Evolutionary conservation across 2,888 invertebrate species (phyloP).

Genomic region (Phyllotreta striolata): DNA sequence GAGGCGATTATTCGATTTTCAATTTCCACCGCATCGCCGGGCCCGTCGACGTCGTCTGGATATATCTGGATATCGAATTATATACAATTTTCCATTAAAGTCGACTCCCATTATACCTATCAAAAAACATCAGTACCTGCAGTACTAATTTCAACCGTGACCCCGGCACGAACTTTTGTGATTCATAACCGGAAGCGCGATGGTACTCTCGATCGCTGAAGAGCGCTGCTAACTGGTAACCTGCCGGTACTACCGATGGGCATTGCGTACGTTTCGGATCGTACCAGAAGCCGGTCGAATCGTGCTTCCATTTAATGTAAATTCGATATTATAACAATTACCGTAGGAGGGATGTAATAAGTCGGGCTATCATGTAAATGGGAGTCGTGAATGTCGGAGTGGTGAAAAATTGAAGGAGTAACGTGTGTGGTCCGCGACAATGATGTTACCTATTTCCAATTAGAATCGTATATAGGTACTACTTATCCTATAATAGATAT

Average conservation of each 20-base stretch:
- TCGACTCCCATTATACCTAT: too few species aligned
- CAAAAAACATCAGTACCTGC: neutral
- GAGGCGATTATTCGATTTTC: slow-evolving; percentile 15
- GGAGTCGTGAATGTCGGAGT: slow-evolving; percentile 46
- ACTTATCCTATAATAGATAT: neutral
- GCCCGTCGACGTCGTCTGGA: slow-evolving; percentile 4
- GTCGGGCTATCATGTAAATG: slow-evolving; percentile 49
- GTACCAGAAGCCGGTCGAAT: slow-evolving; percentile 42
- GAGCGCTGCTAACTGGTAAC: slow-evolving; percentile 11
- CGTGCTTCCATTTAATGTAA: slow-evolving; percentile 52
- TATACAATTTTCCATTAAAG: neutral
- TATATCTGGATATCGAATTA: too few species aligned
- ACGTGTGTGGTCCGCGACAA: slow-evolving; percentile 14
- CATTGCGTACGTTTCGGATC: slow-evolving; percentile 1
- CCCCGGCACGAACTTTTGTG: slow-evolving; percentile 18
- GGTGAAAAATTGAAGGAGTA: slow-evolving; percentile 6
- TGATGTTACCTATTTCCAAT: neutral
- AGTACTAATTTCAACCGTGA: slow-evolving; percentile 28
- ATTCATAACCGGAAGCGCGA: slow-evolving; percentile 30
- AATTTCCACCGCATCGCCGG: slow-evolving; percentile 12
- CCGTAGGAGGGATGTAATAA: slow-evolving; percentile 47
- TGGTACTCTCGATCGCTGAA: slow-evolving; percentile 16
- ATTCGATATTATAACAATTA: slow-evolving; percentile 52
- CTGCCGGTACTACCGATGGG: slow-evolving; percentile 15
- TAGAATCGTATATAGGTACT: neutral